These are phyloP conservation scores for Thecophora atra DNA, from an alignment of 2,888 invertebrate genomes.

Conservation along the genomic window DNA sequence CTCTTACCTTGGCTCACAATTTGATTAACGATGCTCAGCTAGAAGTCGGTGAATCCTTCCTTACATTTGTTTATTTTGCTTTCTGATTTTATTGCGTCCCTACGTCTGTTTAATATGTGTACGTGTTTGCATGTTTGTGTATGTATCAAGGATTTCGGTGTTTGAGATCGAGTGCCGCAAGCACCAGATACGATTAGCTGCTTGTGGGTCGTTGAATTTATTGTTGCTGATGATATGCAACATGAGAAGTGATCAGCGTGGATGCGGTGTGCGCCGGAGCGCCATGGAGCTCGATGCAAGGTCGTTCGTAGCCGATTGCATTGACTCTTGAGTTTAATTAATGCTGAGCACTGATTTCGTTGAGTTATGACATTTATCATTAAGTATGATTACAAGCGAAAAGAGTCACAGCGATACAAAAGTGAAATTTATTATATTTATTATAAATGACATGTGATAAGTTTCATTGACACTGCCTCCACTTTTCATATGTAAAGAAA, in stretches of 20 bases:
- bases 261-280: not conserved
- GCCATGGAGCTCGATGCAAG: conserved; percentile 1
- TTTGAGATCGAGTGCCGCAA: conserved; percentile 12
- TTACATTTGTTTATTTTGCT: not conserved
- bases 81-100: too few species aligned
- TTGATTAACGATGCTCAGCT: conserved; percentile 42
- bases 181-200: not conserved
- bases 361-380: conserved; percentile 29
- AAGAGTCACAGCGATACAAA: not conserved
- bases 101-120: too few species aligned
- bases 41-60: conserved; percentile 16
- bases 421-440: conserved; percentile 13
- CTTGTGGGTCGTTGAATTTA: conserved; percentile 8
- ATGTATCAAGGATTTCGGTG: conserved; percentile 20
- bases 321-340: conserved; percentile 28
- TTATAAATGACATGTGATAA: too few species aligned
- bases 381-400: conserved; percentile 12
- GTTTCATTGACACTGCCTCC: too few species aligned
- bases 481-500: too few species aligned
- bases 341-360: conserved; percentile 30
- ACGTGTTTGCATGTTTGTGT: too few species aligned
- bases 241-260: too few species aligned
- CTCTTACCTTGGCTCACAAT: conserved; percentile 15
- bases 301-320: conserved; percentile 14
- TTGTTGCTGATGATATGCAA: not conserved